Conservation (phyloP, 1,140 invertebrate genomes). For the Drosophila subpulchrella region DNA sequence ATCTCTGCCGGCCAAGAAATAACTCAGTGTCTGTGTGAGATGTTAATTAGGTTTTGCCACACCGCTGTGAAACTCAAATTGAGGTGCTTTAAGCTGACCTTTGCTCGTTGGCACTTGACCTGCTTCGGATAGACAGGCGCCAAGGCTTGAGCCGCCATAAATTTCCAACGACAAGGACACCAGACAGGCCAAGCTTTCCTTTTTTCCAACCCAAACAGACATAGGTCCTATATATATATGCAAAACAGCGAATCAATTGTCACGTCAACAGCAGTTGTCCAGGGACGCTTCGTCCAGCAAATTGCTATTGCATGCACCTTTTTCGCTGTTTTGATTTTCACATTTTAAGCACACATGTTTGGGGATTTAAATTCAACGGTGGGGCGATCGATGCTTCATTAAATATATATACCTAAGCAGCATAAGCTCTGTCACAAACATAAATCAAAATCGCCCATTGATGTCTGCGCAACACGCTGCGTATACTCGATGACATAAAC, state of each 20-base stretch:
- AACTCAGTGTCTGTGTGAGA: conserved; percentile 30
- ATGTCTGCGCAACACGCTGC: conserved; percentile 51
- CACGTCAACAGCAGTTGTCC: conserved; percentile 46
- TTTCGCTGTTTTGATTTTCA: conserved; percentile 11
- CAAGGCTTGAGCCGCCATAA: conserved; percentile 65
- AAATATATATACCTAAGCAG: conserved; percentile 25
- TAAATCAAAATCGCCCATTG: conserved; percentile 62
- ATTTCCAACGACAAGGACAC: conserved; percentile 68
- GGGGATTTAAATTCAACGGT: conserved; percentile 19
- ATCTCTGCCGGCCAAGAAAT: conserved; percentile 31
- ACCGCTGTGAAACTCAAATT: conserved; percentile 25
- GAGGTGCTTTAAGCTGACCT: conserved; percentile 63
- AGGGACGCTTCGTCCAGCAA: conserved; percentile 28
- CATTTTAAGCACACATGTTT: conserved; percentile 22
- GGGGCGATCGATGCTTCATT: conserved; percentile 46
- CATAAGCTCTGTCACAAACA: conserved; percentile 42
- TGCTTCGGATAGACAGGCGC: conserved; percentile 59
- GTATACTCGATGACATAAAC: conserved; percentile 60
- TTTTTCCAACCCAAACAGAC: conserved; percentile 2
- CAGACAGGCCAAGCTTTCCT: conserved; percentile 13
- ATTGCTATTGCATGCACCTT: conserved; percentile 54
- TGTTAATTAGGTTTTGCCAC: conserved; percentile 72
- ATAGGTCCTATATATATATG: conserved; percentile 26
- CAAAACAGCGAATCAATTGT: conserved; percentile 73
- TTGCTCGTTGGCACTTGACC: conserved; percentile 67